Evolutionary conservation across 30 jellyfish, hydroid and myxozoan species (phyloP).

Genomic region (Phacellophora camtschatica): DNA sequence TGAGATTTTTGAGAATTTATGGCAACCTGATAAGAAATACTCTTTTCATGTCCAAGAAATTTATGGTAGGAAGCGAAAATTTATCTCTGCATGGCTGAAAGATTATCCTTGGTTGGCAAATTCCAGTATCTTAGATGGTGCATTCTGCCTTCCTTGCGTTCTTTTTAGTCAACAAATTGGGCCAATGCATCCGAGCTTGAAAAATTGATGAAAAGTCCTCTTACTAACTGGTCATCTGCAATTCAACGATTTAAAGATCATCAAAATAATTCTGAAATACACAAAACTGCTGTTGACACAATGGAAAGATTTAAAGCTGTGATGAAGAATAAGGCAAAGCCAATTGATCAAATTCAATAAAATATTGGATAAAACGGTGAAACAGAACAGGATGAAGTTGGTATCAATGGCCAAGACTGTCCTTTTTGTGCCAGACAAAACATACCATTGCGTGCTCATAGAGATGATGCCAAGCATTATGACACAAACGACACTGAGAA

Average conservation of each 20-base stretch:
- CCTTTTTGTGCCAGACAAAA: too few species aligned
- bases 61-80: neutral
- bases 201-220: neutral
- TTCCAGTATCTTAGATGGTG: neutral
- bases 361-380: neutral
- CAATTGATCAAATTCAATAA: neutral
- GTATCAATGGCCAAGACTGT: neutral
- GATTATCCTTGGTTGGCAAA: neutral
- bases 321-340: neutral
- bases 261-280: neutral
- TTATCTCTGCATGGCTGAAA: neutral
- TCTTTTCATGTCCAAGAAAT: too few species aligned
- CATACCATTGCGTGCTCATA: too few species aligned
- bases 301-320: neutral
- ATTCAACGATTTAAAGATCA: neutral
- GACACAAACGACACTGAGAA: too few species aligned
- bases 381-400: neutral
- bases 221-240: neutral
- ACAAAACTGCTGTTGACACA: neutral
- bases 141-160: neutral
- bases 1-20: too few species aligned
- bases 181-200: neutral
- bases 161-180: too few species aligned
- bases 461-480: too few species aligned
- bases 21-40: too few species aligned